Evolutionary conservation across 1,140 invertebrate species (phyloP).

Genomic region (Chelonus insularis): DNA sequence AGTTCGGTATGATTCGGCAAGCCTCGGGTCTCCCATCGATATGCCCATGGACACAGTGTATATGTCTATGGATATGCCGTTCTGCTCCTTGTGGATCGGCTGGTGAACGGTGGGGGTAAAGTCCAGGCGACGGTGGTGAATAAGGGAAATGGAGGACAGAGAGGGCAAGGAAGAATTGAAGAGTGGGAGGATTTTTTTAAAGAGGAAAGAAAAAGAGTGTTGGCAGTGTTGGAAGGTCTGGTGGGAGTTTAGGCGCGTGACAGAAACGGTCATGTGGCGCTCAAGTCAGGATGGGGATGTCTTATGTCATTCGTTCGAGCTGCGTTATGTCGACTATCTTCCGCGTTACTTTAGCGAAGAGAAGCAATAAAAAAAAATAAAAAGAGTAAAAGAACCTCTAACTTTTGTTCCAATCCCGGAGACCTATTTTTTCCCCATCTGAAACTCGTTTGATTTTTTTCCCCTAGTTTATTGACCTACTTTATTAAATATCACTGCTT

Average conservation of each 20-base stretch:
- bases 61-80: conserved; percentile 51
- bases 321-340: neutral
- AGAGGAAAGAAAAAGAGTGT: neutral
- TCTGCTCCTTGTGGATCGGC: conserved; percentile 30
- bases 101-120: neutral
- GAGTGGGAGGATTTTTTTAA: conserved; percentile 1
- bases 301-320: conserved; percentile 47
- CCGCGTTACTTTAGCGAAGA: neutral
- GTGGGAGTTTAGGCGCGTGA: conserved; percentile 34
- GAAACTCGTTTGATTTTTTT: neutral
- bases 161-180: conserved; percentile 27
- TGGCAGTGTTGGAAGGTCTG: conserved; percentile 8
- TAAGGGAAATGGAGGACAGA: conserved; percentile 27
- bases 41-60: conserved; percentile 53
- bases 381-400: neutral
- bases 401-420: neutral
- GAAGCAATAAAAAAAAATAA: too few relatives aligned
- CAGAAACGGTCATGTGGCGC: conserved; percentile 53
- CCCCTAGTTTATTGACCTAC: conserved; percentile 1
- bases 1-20: conserved; percentile 41
- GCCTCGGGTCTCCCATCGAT: conserved; percentile 52
- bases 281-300: conserved; percentile 47
- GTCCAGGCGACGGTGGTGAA: neutral
- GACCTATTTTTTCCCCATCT: neutral
- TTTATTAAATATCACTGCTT: neutral